Conservation (phyloP, 2,113 vertebrate species). For the Blennius ocellaris region DNA sequence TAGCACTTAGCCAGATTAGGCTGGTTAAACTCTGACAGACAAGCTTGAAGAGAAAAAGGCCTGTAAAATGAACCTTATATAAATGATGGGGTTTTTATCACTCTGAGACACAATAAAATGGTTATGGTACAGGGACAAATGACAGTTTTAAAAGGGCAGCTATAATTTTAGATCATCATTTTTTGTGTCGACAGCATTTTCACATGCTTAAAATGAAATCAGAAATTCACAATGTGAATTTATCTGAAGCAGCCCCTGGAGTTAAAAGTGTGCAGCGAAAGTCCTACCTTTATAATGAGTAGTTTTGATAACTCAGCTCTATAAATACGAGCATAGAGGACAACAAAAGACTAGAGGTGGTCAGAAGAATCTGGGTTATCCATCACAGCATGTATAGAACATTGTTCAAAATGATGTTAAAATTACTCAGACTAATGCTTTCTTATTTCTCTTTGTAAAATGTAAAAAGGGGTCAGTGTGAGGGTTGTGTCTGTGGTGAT, state of each 20-base stretch:
- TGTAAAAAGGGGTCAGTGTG: constrained; percentile 4
- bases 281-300: constrained; percentile 46
- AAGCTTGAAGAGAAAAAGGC: not conserved
- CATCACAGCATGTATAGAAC: constrained; percentile 43
- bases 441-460: constrained; percentile 3
- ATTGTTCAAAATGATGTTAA: constrained; percentile 49
- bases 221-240: constrained; percentile 5
- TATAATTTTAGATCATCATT: constrained; percentile 9
- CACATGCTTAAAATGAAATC: constrained; percentile 12
- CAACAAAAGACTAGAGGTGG: constrained; percentile 17
- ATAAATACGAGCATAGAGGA: constrained; percentile 42
- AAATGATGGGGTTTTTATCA: not conserved
- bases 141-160: not conserved
- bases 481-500: not conserved
- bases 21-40: not conserved
- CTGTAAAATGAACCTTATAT: constrained; percentile 7
- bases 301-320: constrained; percentile 34
- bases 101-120: not conserved
- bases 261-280: constrained; percentile 16
- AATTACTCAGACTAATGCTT: constrained; percentile 2
- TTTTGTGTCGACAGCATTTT: not conserved
- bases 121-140: not conserved
- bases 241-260: constrained; percentile 4
- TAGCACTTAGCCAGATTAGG: not conserved
- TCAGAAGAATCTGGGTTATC: constrained; percentile 51